Conservation (phyloP, 2,113 vertebrate species). For the Hippocampus guttulatus region DNA sequence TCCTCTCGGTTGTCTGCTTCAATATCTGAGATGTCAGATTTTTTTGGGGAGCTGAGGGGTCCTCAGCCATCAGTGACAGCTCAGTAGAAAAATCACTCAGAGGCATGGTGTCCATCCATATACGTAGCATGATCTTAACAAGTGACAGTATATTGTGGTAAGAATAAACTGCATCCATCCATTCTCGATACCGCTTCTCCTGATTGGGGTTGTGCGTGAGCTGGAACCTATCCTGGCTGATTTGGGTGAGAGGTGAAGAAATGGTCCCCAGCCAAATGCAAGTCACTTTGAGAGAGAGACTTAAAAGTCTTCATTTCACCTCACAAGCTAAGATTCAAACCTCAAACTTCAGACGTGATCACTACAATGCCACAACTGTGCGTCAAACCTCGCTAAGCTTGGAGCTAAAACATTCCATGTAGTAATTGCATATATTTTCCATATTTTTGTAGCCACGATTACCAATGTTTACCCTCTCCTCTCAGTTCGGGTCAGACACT, state of each 20-base stretch:
- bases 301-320: too few species aligned
- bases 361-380: too few species aligned
- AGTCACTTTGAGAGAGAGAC: too few species aligned
- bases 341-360: too few species aligned
- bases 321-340: too few species aligned
- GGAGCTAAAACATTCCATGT: neutral
- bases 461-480: conserved; percentile 13
- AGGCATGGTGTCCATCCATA: conserved; percentile 4
- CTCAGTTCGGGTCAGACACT: conserved; percentile 6
- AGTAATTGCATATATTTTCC: neutral
- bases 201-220: neutral
- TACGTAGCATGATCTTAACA: conserved; percentile 19
- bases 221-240: too few species aligned
- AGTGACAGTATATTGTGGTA: conserved; percentile 13
- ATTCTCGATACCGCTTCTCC: neutral
- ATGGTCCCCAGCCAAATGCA: too few species aligned
- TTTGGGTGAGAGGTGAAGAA: too few species aligned
- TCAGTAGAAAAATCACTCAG: conserved; percentile 17
- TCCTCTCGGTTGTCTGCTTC: conserved; percentile 27
- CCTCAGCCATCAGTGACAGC: conserved; percentile 25
- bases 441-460: neutral
- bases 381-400: too few species aligned
- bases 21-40: conserved; percentile 30
- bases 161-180: conserved; percentile 12
- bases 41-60: conserved; percentile 19